Evolutionary conservation across 2,888 invertebrate species (phyloP).

Genomic region (Sabatieria punctata): DNA sequence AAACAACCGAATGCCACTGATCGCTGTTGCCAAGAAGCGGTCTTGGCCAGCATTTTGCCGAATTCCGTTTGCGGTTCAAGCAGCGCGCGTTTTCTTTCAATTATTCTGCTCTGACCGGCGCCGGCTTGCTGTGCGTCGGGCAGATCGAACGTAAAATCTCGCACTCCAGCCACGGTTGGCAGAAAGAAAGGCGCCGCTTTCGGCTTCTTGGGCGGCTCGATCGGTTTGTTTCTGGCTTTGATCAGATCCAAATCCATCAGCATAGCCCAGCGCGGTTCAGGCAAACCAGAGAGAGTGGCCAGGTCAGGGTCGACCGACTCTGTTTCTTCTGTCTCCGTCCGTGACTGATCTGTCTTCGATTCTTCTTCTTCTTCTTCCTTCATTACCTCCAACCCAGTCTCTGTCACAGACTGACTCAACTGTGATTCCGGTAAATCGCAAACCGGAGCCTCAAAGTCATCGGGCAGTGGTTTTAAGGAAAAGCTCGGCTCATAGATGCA

Average conservation of each 20-base stretch:
- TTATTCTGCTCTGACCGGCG: neutral
- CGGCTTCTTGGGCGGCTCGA: slow-evolving; percentile 57
- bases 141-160: slow-evolving; percentile 57
- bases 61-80: slow-evolving; percentile 6
- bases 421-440: neutral
- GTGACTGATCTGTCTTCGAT: slow-evolving; percentile 57
- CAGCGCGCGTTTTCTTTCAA: neutral
- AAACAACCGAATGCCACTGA: slow-evolving; percentile 28
- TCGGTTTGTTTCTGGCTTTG: slow-evolving; percentile 57
- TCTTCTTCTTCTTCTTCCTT: slow-evolving; percentile 36
- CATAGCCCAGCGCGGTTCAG: slow-evolving; percentile 78
- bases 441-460: slow-evolving; percentile 31
- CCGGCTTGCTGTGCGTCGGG: slow-evolving; percentile 10
- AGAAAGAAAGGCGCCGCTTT: slow-evolving; percentile 88
- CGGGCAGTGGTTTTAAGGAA: slow-evolving; percentile 52
- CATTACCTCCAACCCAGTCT: slow-evolving; percentile 11
- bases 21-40: too few relatives aligned
- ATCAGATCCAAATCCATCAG: slow-evolving; percentile 67
- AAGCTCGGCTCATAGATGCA: slow-evolving; percentile 57
- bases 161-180: slow-evolving; percentile 66
- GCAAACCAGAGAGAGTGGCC: slow-evolving; percentile 63
- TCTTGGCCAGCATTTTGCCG: slow-evolving; percentile 1
- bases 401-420: neutral
- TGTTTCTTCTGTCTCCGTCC: slow-evolving; percentile 28
- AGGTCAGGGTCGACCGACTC: slow-evolving; percentile 31